phyloP scores from a whole-genome alignment of 1,140 invertebrate genomes.

The Drosophila sp. region DNA sequence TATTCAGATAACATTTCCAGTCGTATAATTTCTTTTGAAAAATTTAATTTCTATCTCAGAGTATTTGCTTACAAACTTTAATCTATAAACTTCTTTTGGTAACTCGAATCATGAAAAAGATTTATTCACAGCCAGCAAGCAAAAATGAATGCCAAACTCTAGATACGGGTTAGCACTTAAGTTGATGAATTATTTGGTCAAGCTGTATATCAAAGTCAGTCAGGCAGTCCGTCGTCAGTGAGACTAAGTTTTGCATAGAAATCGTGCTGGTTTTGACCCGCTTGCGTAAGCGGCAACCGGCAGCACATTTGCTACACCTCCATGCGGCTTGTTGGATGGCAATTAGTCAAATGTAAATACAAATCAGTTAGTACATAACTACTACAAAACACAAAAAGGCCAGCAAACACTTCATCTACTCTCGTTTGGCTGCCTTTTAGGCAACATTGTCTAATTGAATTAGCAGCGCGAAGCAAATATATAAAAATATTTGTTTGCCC shows the following conservation, averaged over 20 bases:
- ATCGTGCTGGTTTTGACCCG: slow-evolving; percentile 65
- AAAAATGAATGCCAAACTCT: not conserved
- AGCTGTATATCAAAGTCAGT: slow-evolving; percentile 58
- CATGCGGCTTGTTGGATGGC: slow-evolving; percentile 40
- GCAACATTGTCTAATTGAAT: slow-evolving; percentile 71
- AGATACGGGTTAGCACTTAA: too few relatives aligned
- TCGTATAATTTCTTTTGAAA: too few relatives aligned
- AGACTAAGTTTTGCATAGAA: slow-evolving; percentile 32
- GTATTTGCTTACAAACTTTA: too few relatives aligned
- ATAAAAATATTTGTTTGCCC: slow-evolving; percentile 27
- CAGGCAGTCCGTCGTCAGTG: not conserved
- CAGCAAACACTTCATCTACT: slow-evolving; percentile 28
- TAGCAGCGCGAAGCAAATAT: slow-evolving; percentile 54
- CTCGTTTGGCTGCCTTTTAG: slow-evolving; percentile 43
- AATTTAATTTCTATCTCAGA: too few relatives aligned
- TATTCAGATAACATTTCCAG: too few relatives aligned
- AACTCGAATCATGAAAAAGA: too few relatives aligned
- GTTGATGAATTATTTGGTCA: slow-evolving; percentile 52
- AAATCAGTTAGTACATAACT: slow-evolving; percentile 19
- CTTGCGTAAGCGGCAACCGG: slow-evolving; percentile 63
- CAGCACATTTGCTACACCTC: slow-evolving; percentile 64
- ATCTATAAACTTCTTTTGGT: too few relatives aligned
- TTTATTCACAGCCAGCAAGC: not conserved
- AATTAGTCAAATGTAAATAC: slow-evolving; percentile 61
- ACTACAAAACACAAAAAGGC: slow-evolving; percentile 30